Conservation (phyloP, 2,797 vertebrate genomes). For the Vultur gryphus region DNA sequence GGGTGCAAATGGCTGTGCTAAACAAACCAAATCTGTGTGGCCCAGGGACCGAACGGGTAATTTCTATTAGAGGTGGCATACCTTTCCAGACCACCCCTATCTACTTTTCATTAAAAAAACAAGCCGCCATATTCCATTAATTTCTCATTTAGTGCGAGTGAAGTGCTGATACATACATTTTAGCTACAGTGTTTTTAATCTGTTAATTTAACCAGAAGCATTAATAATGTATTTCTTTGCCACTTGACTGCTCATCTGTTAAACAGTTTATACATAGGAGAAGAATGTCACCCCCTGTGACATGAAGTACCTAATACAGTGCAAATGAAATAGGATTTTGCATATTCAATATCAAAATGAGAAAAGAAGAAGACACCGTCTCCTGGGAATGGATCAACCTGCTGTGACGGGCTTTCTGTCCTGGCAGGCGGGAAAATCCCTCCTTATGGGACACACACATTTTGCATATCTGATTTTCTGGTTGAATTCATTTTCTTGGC, state of each 20-base stretch:
- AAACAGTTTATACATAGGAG: slow-evolving; percentile 69
- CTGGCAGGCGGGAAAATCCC: background rate
- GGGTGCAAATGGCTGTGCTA: rapidly evolving
- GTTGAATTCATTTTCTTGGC: background rate
- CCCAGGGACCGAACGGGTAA: rapidly evolving
- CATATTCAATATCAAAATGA: slow-evolving; percentile 42
- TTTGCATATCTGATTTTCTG: background rate
- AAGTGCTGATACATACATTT: slow-evolving; percentile 74
- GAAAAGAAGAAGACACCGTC: background rate
- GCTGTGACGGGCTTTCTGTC: background rate
- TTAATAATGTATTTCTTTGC: slow-evolving; percentile 79
- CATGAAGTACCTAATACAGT: slow-evolving; percentile 58
- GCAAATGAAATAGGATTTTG: slow-evolving; percentile 64
- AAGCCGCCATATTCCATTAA: slow-evolving; percentile 67
- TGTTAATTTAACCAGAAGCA: slow-evolving; percentile 79
- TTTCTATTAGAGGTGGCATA: rapidly evolving
- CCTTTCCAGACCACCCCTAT: slow-evolving; percentile 1
- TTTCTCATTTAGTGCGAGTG: slow-evolving; percentile 64
- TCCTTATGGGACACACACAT: rapidly evolving
- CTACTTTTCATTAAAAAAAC: slow-evolving; percentile 43
- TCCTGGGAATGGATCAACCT: background rate
- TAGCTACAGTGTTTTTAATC: slow-evolving; percentile 75
- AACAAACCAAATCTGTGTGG: rapidly evolving
- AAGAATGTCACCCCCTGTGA: slow-evolving; percentile 71
- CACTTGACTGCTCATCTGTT: slow-evolving; percentile 78